Percentiles rank a stretch among this genome's conserved stretches.
These are phyloP conservation scores for Batillaria attramentaria DNA, from an alignment of 1,140 invertebrate species.

Conservation along the genomic window DNA sequence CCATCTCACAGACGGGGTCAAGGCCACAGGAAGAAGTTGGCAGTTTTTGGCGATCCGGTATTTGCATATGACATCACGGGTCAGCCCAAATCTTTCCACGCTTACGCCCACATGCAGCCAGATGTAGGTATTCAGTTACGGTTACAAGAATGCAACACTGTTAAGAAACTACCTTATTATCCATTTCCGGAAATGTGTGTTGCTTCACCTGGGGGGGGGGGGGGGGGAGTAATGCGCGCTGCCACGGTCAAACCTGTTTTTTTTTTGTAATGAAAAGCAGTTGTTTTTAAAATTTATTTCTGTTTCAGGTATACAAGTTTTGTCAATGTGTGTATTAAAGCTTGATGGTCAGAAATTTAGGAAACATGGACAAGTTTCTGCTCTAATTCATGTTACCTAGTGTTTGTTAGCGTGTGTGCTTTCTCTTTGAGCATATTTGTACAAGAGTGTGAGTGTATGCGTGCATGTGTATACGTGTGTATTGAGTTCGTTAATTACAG, in stretches of 20 bases:
- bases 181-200: not conserved
- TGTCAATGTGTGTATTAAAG: too few species aligned
- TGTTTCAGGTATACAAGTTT: too few species aligned
- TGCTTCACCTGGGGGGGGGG: too few species aligned
- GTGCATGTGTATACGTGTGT: too few species aligned
- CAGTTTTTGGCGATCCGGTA: slow-evolving; percentile 25
- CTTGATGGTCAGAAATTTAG: not conserved
- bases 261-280: too few species aligned
- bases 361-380: too few species aligned
- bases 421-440: too few species aligned
- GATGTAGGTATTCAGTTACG: slow-evolving; percentile 16
- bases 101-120: slow-evolving; percentile 15
- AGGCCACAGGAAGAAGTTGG: slow-evolving; percentile 9
- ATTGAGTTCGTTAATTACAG: too few species aligned
- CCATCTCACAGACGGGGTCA: slow-evolving; percentile 15
- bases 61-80: slow-evolving; percentile 28
- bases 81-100: slow-evolving; percentile 4
- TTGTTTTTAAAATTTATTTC: too few species aligned
- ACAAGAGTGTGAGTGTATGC: too few species aligned
- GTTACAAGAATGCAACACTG: not conserved
- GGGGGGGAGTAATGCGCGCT: not conserved
- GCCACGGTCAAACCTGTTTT: not conserved
- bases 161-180: not conserved
- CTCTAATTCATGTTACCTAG: too few species aligned
- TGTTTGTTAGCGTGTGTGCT: too few species aligned